Conservation (phyloP, 2,113 vertebrate species). For the Neotragus pygmaeus region DNA sequence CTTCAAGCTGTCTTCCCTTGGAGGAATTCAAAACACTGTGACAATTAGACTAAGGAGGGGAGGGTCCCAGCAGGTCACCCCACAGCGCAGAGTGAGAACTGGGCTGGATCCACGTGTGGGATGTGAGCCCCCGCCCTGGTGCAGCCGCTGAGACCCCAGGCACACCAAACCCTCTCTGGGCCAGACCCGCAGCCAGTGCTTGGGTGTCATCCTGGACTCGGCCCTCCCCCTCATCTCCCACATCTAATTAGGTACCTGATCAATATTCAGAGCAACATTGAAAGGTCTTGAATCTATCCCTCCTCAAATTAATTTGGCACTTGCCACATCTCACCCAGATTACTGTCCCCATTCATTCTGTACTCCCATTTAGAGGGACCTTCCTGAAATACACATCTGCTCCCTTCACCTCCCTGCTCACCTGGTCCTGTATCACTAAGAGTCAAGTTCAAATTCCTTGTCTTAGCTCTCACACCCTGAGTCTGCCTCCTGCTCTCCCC, state of each 20-base stretch:
- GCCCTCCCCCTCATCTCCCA: background rate
- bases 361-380: background rate
- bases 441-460: background rate
- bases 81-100: no score
- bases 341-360: background rate
- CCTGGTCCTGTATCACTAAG: background rate
- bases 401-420: background rate
- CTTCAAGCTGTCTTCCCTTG: background rate
- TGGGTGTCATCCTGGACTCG: background rate
- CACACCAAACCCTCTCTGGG: background rate
- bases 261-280: background rate
- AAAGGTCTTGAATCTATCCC: background rate
- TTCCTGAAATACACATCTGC: background rate
- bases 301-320: background rate
- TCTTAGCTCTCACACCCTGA: background rate
- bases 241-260: background rate
- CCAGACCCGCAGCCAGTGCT: background rate
- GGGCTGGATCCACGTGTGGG: background rate
- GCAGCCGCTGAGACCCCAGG: accelerated
- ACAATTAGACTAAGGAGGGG: background rate
- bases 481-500: background rate
- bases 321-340: background rate
- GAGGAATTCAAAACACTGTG: background rate
- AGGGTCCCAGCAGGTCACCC: background rate
- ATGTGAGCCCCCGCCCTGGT: background rate